Evolutionary conservation across 2,888 invertebrate genomes (phyloP).

Genomic region (Rhagium mordax): DNA sequence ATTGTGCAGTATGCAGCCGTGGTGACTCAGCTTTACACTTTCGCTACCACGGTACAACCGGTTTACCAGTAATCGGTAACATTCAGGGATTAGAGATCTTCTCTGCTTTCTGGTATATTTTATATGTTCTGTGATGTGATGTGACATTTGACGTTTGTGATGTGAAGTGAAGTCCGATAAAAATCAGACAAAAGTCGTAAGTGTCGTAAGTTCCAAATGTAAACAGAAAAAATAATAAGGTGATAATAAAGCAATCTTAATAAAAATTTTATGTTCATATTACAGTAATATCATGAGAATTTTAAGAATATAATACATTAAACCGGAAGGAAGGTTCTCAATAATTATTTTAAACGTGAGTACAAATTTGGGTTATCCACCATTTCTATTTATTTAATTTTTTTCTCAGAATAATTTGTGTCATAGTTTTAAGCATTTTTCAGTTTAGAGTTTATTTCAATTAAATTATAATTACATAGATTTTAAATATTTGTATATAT

Average conservation of each 20-base stretch:
- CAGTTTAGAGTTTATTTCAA: neutral
- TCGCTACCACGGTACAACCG: too few relatives aligned
- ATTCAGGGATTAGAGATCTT: too few relatives aligned
- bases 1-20: too few relatives aligned
- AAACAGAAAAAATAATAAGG: slow-evolving; percentile 1
- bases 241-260: neutral
- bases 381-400: slow-evolving; percentile 16
- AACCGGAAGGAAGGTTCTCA: neutral
- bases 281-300: neutral
- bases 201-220: slow-evolving; percentile 11
- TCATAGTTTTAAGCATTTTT: neutral
- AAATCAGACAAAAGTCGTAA: too few relatives aligned
- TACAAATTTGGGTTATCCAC: slow-evolving; percentile 9
- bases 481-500: neutral
- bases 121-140: too few relatives aligned
- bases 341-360: neutral
- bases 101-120: too few relatives aligned
- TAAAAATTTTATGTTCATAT: neutral
- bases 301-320: neutral
- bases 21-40: too few relatives aligned
- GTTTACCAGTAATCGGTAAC: too few relatives aligned
- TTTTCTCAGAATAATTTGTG: slow-evolving; percentile 6
- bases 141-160: too few relatives aligned
- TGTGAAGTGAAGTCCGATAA: too few relatives aligned
- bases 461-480: neutral